phyloP scores from a whole-genome alignment of 2,797 vertebrate species.

The Cryptoblepharus egeriae region DNA sequence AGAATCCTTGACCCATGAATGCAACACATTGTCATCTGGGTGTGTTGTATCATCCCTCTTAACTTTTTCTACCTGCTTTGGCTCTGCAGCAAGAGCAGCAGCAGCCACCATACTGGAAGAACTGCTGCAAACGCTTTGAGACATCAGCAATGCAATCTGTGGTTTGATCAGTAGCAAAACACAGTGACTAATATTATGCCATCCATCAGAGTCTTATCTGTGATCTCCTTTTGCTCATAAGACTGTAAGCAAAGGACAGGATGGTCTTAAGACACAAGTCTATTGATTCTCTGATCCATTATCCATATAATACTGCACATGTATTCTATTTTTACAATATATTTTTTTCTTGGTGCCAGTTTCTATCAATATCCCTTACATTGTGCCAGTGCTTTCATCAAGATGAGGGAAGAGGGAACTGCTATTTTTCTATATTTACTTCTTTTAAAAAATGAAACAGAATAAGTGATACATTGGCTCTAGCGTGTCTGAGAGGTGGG shows the following conservation, averaged over 20 bases:
- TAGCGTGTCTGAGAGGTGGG: constrained; percentile 24
- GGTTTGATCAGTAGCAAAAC: background rate
- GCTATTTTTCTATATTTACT: background rate
- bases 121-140: background rate
- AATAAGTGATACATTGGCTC: constrained; percentile 49
- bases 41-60: too few species aligned
- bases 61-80: background rate
- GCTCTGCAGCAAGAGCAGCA: background rate
- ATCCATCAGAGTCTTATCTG: background rate
- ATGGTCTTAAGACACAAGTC: background rate
- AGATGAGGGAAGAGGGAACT: background rate
- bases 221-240: background rate
- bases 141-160: background rate
- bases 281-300: background rate
- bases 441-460: constrained; percentile 15
- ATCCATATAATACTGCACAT: background rate
- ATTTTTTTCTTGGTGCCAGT: too few species aligned
- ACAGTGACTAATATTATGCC: background rate
- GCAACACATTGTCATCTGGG: background rate
- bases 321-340: background rate
- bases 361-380: background rate
- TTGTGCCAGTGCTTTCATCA: background rate
- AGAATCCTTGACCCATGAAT: background rate
- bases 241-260: background rate
- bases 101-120: background rate